Conservation (phyloP, 2,113 vertebrate genomes). For the Mastomys natalensis region DNA sequence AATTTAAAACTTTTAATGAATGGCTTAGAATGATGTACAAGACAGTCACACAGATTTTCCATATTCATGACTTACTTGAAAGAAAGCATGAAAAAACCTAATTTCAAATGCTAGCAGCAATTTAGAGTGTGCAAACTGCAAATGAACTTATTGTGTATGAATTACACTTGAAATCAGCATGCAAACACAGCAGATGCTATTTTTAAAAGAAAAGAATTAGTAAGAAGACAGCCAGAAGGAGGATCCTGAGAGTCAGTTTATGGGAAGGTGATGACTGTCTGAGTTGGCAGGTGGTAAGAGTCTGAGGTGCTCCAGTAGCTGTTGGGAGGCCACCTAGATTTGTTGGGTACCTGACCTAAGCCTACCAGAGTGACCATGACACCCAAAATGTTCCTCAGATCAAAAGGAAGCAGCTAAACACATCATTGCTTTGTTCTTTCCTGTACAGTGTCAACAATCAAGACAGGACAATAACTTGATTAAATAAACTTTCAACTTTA, state of each 20-base stretch:
- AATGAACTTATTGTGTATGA: neutral
- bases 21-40: neutral
- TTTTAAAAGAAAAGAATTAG: neutral
- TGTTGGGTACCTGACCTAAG: neutral
- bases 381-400: neutral
- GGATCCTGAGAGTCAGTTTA: neutral
- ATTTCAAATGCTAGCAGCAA: neutral
- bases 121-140: neutral
- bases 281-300: fast-evolving
- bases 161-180: neutral
- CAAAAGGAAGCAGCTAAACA: neutral
- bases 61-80: neutral
- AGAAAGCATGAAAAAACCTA: neutral
- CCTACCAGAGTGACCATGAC: too few species aligned
- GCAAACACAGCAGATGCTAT: neutral
- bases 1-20: neutral
- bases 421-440: neutral
- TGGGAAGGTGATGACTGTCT: neutral
- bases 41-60: neutral
- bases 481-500: neutral
- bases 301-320: too few species aligned
- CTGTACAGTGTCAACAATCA: neutral
- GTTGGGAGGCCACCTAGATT: neutral
- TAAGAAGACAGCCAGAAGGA: neutral
- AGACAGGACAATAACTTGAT: neutral